Evolutionary conservation across 2,113 vertebrate genomes (phyloP).

Genomic region (Grammomys surdaster): DNA sequence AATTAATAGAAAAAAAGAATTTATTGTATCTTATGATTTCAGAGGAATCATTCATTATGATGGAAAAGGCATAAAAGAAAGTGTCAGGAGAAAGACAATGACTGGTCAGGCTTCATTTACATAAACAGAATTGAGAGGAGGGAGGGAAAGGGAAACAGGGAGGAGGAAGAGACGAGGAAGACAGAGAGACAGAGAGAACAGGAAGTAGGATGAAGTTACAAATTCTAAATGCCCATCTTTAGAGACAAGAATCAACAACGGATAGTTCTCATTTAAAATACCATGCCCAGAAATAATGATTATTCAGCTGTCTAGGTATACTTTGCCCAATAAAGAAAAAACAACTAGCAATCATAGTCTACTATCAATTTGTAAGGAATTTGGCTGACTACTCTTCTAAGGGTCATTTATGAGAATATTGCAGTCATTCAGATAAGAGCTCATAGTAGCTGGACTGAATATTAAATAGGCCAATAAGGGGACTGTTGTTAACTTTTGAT

Average conservation of each 20-base stretch:
- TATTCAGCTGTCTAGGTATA: background rate
- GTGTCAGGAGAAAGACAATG: background rate
- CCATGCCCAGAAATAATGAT: background rate
- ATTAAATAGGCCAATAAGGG: background rate
- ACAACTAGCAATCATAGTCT: background rate
- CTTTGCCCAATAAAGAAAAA: background rate
- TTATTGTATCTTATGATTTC: background rate
- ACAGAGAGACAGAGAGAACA: background rate
- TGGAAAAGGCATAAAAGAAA: background rate
- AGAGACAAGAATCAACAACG: too few relatives aligned
- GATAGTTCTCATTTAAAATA: background rate
- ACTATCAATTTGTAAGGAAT: background rate
- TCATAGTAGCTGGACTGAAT: background rate
- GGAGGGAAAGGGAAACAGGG: too few relatives aligned
- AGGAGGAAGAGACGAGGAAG: too few relatives aligned
- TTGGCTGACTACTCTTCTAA: background rate
- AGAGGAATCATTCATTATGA: background rate
- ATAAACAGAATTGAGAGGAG: background rate
- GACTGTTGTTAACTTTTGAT: background rate
- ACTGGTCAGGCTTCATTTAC: background rate
- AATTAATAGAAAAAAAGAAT: background rate
- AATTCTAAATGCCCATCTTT: background rate
- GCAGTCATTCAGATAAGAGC: background rate
- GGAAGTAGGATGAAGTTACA: background rate
- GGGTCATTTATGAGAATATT: background rate